Evolutionary conservation across 2,797 vertebrate genomes (phyloP), one percentile per base, ranked within the genome.

Genomic region (Selene dorsalis): DNA sequence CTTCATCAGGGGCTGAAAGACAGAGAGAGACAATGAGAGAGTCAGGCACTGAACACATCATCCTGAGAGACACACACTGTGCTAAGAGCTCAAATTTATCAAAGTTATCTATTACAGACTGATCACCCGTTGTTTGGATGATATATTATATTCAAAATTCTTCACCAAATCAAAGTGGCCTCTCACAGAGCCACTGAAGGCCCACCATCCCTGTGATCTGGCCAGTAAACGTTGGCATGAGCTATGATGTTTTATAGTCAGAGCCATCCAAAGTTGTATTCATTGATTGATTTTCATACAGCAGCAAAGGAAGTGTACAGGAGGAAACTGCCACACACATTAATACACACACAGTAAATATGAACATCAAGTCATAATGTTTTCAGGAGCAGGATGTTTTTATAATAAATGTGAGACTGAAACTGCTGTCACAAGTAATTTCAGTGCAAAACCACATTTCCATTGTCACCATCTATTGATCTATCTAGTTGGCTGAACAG

Each of bases 1-100:
- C 93, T 85, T 98, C 96, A 3, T 97, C 97, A 89, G 96, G 93
- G 94, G 94, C 97, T 98, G 88, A 77, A 66, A 63, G 61, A 63
- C 10, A 62, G n/a, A 41, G 39, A 62, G n/a, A 41, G 13, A 41
- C 0, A 3, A 22, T 4, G 22, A 35, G 32, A 35, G 32, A 35
- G 22, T 53, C 24, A 53, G 50, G 14, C 30, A 9, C 18, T 4
- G n/a, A 52, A 24, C n/a, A 13, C 22, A 24, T 20, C 41, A 43
- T 43, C 41, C 41, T 16, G 14, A 43, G 41, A 16, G 41, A 43
- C 41, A 43, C 13, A 43, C 41, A 43, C 41, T 43, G 12, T 16
- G 47, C 20, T 11, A 10, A 12, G 47, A 11, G 3, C 45, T 47
- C 45, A 18, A 47, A 20, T 5, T 18, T 9, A 8, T 20, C 47